These are phyloP conservation scores for Hippopotamus amphibius DNA, from an alignment of 2,113 vertebrate species.

Conservation along the genomic window DNA sequence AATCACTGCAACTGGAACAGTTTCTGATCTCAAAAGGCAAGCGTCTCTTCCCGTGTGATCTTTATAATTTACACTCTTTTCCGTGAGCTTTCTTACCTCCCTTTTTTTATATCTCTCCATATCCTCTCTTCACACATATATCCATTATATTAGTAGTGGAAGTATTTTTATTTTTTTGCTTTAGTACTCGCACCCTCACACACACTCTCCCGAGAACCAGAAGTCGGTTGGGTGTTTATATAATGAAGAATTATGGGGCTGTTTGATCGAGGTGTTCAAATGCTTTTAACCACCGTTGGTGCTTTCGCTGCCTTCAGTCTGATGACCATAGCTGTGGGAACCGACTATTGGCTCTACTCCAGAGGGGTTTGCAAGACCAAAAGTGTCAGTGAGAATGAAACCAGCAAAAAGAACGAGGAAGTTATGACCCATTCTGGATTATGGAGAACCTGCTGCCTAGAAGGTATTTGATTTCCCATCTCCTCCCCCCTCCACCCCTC, in stretches of 20 bases:
- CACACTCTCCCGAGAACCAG: constrained; percentile 91
- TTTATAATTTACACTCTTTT: constrained; percentile 91
- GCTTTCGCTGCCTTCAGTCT: constrained; percentile 99
- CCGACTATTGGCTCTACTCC: constrained; percentile 99
- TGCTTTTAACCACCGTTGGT: constrained; percentile 99
- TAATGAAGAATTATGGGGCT: constrained; percentile 99
- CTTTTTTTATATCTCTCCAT: constrained; percentile 86
- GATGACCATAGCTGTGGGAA: constrained; percentile 99
- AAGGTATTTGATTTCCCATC: constrained; percentile 92
- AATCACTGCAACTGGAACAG: constrained; percentile 86
- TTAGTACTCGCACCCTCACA: constrained; percentile 87
- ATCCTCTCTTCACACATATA: constrained; percentile 83
- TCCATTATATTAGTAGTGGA: constrained; percentile 88
- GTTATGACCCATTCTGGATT: constrained; percentile 99
- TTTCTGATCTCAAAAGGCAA: constrained; percentile 90
- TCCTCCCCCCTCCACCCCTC: constrained; percentile 67
- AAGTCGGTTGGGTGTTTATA: constrained; percentile 99
- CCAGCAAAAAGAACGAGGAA: constrained; percentile 99
- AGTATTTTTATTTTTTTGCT: constrained; percentile 80
- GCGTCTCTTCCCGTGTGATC: constrained; percentile 88
- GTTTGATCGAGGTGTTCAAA: constrained; percentile 99
- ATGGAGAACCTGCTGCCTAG: constrained; percentile 99
- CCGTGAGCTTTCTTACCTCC: constrained; percentile 90
- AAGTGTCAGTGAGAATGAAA: constrained; percentile 98
- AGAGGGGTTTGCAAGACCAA: constrained; percentile 98